These are phyloP conservation scores for Petrocephalus schoutedeni DNA, from an alignment of 2,797 vertebrate genomes.

Conservation along the genomic window DNA sequence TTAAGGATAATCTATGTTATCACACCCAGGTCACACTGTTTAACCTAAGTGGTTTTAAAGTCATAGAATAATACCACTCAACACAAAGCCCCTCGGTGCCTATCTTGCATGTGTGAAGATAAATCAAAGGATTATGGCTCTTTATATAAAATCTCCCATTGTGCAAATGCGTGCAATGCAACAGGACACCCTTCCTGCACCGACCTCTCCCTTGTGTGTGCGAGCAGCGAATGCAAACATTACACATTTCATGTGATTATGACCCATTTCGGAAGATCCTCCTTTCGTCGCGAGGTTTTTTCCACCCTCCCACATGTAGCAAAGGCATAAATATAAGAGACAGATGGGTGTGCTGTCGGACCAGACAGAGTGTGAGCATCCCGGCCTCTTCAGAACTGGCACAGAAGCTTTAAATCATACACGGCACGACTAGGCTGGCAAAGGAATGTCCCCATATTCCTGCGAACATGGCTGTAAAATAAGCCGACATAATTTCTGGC, in stretches of 20 bases:
- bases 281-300: slow-evolving; percentile 4
- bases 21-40: not conserved
- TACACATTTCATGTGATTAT: slow-evolving; percentile 17
- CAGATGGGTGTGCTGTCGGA: slow-evolving; percentile 16
- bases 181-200: not conserved
- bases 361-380: slow-evolving; percentile 14
- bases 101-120: not conserved
- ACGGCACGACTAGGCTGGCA: not conserved
- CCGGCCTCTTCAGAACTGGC: not conserved
- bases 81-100: slow-evolving; percentile 4
- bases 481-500: not conserved
- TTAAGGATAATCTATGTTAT: not conserved
- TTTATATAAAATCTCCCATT: not conserved
- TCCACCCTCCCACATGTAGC: not conserved
- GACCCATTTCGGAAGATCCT: slow-evolving; percentile 24
- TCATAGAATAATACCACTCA: not conserved
- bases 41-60: not conserved
- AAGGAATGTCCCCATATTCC: not conserved
- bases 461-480: not conserved
- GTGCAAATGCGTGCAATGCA: not conserved
- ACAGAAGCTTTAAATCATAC: slow-evolving; percentile 21
- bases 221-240: slow-evolving; percentile 16
- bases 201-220: not conserved
- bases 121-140: not conserved
- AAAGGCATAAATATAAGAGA: slow-evolving; percentile 26